Base-by-base conservation (phyloP, 1,140 invertebrate species). In the Carposina sasakii region DNA sequence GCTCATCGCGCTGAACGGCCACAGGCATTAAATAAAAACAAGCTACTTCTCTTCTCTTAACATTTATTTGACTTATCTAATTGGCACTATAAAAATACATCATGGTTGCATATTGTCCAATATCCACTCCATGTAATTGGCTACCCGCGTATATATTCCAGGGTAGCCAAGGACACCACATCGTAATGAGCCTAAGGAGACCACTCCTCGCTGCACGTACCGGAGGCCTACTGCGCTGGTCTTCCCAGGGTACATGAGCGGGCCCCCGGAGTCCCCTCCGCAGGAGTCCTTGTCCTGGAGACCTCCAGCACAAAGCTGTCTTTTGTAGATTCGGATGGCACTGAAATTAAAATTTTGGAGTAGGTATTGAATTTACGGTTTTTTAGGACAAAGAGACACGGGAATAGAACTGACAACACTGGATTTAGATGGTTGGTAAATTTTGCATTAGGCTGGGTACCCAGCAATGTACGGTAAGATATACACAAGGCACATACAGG, bases 91-190 rank as follows among this genome's bases (percentile, higher is more conserved):
- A n/a, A n/a, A n/a, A n/a, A n/a, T n/a, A n/a, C n/a, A n/a, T n/a
- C n/a, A n/a, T n/a, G n/a, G n/a, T 34, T 50, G 55, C 13, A 92
- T 81, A 46, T 85, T 88, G 39, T 90, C 77, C 26, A 91, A 64
- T 37, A 92, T 89, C 91, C 91, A 93, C 26, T 90, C 84, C 67
- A 91, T 76, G 47, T 90, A 92, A 45, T 87, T 78, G 0, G 76
- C 63, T 0, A 91, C 71, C 12, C 84, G 81, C 0, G 90, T 90
- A 57, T 91, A 92, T 1, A 92, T 88, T 0, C 88, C 89, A 2
- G 91, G 91, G 24, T 74, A 81, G 1, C 86, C 87, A 16, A 77
- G 71, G 0, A 76, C 60, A 0, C 88, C 91, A 54, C 91, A 93
- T 0, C 78, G 63, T 24, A 85, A 87, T 1, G 87, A 85, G 0